A percentile compares a stretch with the other conserved stretches of the same genome.
These are phyloP conservation scores for Psix sp. DNA, from an alignment of 1,140 invertebrate genomes.

Conservation along the genomic window DNA sequence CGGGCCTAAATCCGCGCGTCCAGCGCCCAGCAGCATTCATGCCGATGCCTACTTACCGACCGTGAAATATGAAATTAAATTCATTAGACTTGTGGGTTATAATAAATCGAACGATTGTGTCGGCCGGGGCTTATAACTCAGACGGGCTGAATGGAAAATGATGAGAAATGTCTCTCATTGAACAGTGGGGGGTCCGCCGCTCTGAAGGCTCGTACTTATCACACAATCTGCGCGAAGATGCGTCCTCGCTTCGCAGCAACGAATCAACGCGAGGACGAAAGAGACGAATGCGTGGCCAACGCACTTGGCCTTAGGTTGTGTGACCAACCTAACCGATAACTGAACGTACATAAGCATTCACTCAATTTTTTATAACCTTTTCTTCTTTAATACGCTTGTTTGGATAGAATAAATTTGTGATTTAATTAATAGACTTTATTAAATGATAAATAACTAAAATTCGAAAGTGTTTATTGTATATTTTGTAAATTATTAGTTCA, in stretches of 20 bases:
- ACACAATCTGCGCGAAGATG: slow-evolving; percentile 65
- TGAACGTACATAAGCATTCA: no score
- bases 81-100: slow-evolving; percentile 74
- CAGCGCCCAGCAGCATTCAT: slow-evolving; percentile 60
- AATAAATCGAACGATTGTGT: slow-evolving; percentile 76
- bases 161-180: slow-evolving; percentile 77
- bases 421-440: no score
- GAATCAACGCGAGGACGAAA: slow-evolving; percentile 20
- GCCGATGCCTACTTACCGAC: slow-evolving; percentile 70
- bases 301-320: background rate
- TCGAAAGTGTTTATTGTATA: no score
- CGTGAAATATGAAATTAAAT: slow-evolving; percentile 77
- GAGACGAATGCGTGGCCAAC: slow-evolving; percentile 12
- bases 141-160: slow-evolving; percentile 74
- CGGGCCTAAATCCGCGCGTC: slow-evolving; percentile 62
- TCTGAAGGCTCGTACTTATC: slow-evolving; percentile 63
- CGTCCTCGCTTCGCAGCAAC: slow-evolving; percentile 42
- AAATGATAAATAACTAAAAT: no score
- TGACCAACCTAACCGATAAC: no score
- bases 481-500: no score
- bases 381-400: no score
- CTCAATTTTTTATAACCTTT: no score
- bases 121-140: slow-evolving; percentile 73
- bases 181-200: slow-evolving; percentile 72
- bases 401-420: no score